Conservation (phyloP, 2,797 vertebrate species). For the Euthynnus affinis region DNA sequence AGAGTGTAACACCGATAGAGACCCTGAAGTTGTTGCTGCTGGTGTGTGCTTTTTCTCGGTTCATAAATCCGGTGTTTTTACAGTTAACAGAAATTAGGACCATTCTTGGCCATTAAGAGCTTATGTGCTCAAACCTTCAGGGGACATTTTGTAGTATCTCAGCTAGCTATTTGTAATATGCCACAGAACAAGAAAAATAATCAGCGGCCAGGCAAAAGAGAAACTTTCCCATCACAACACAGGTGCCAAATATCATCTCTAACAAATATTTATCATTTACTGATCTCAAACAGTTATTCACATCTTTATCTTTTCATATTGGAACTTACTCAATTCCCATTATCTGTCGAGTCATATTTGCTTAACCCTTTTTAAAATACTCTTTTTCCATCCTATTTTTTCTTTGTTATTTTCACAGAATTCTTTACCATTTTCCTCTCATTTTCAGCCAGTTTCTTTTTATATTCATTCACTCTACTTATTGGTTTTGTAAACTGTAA, state of each 20-base stretch:
- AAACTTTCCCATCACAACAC: slow-evolving; percentile 28
- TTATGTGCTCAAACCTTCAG: slow-evolving; percentile 61
- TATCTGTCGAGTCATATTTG: neutral
- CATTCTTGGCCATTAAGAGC: slow-evolving; percentile 68
- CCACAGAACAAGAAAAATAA: slow-evolving; percentile 51
- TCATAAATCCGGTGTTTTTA: slow-evolving; percentile 71
- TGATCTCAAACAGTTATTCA: slow-evolving; percentile 21
- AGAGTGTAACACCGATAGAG: slow-evolving; percentile 36
- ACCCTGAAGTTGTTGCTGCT: slow-evolving; percentile 44
- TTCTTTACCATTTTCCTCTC: neutral
- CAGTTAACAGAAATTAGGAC: slow-evolving; percentile 73
- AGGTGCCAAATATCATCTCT: slow-evolving; percentile 25
- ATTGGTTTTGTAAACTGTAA: slow-evolving; percentile 16
- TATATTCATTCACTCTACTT: slow-evolving; percentile 8
- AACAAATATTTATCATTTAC: slow-evolving; percentile 33
- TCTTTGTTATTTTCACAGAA: neutral
- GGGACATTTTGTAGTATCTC: slow-evolving; percentile 67
- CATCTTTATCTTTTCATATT: slow-evolving; percentile 19
- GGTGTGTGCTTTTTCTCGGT: slow-evolving; percentile 39
- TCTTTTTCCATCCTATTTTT: neutral
- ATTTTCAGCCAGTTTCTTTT: neutral
- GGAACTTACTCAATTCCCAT: slow-evolving; percentile 9
- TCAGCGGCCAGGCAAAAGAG: slow-evolving; percentile 18
- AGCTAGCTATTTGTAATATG: slow-evolving; percentile 44
- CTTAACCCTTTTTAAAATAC: neutral